Base-by-base conservation (phyloP, 2,113 vertebrate genomes). In the Anarhynchus alexandrinus region DNA sequence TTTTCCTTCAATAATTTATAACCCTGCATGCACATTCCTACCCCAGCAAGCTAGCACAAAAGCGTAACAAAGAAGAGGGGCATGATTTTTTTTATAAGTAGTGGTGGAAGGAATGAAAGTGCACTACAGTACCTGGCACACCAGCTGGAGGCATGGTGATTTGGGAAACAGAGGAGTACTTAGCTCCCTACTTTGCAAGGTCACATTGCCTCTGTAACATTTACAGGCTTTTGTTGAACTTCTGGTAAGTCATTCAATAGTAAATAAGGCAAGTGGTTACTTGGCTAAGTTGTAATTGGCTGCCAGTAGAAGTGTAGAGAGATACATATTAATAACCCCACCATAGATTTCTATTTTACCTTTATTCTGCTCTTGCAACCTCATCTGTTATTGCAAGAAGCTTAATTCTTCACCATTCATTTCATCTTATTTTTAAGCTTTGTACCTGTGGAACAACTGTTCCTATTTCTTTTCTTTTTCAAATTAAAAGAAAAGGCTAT, bases 131-230 rank as follows among this genome's bases (percentile, higher is more conserved):
- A 66, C 22, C 36, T 49, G 12, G 34, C 23, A 62, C 36, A 29
- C 8, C 8, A 1, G 0, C 34, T 67, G 45, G 54, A 73, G 8
- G 11, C 20, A 66, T 0, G 1, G 21, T n/a, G 30, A 11, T 36
- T 85, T 67, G 36, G 22, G n/a, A 72, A 88, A 15, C 22, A 89
- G 27, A 82, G 6, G 7, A 13, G 4, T 21, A 36, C 14, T 70
- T 70, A 20, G 13, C 27, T 84, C 77, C 11, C 25, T 74, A 5
- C 18, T 70, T 83, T 93, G 27, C 12, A 73, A 86, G 12, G 52
- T 94, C 23, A 20, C 11, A 22, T 84, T 43, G 15, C 10, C 6
- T 47, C 6, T 52, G 2, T 49, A 57, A 62, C 6, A 25, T 40
- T 66, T 78, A 47, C 13, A 67, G 10, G 12, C 7, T 85, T 86